Base-by-base conservation (phyloP, 2,797 vertebrate genomes). In the Sebastes hubbsi region DNA sequence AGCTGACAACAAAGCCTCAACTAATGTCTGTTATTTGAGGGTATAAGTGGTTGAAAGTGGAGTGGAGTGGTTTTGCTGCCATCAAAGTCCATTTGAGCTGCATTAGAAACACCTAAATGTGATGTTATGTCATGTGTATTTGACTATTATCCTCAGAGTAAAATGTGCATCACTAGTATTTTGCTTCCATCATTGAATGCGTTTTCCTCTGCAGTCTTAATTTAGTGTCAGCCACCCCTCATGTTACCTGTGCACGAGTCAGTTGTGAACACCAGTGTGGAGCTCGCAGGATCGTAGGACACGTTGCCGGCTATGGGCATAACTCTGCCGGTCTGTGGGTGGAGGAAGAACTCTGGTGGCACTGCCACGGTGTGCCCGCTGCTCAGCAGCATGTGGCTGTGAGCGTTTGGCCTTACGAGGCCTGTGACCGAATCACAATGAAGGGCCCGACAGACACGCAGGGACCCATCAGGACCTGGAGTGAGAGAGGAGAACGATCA, bases 251-350 rank as follows among this genome's bases (percentile, higher is more conserved):
- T 49, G 34, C 87, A 91, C 16, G 81, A 85, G 77, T 97, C 97
- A 7, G 93, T 91, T 20, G 94, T 94, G 25, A 94, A 90, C 70
- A 97, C 93, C 73, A 98, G 89, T 18, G 88, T 93, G 2, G 95
- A 95, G 30, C 72, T 93, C 59, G 82, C 27, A 3, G 97, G 94
- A 81, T 98, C 96, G 1, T 96, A 98, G 29, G 95, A 95, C 62
- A 98, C 71, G 0, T 97, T 97, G 14, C 97, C 97, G 22, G 94
- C 89, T 46, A 97, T 56, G 0, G 96, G 96, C 75, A 98, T 92
- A n/a, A 97, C 87, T 34, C 91, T 94, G 30, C 96, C 95, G 0
- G 97, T 98, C 65, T 96, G 92, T 0, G 96, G 96, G 78, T 98
- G 96, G 52, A 99, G 70, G 59, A 97, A 97, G 87, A 95, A 95